Percentiles rank a stretch among this genome's conserved stretches.
Conservation (phyloP, 2,797 vertebrate species). For the Eremophila alpestris region DNA sequence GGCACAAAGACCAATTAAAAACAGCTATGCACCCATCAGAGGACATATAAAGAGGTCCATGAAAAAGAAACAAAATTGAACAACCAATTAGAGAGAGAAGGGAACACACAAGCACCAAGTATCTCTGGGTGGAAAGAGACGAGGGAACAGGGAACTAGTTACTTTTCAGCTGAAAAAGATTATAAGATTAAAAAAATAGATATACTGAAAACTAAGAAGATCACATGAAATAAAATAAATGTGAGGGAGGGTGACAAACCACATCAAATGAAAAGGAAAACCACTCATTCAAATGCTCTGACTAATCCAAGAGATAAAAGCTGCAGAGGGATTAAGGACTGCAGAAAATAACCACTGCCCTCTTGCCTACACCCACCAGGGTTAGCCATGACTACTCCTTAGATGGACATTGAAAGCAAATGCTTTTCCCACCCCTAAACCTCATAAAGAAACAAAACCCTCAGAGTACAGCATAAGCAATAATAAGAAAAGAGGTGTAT, state of each 20-base stretch:
- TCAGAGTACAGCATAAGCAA: not conserved
- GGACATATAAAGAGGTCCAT: not conserved
- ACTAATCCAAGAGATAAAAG: not conserved
- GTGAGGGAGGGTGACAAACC: not conserved
- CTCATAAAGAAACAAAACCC: not conserved
- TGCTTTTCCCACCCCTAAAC: not conserved
- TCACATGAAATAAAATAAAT: not conserved
- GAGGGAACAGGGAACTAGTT: not conserved
- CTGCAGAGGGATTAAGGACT: not conserved
- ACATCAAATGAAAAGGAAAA: not conserved
- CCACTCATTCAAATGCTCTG: not conserved
- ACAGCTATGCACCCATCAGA: not conserved
- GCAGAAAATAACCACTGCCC: not conserved
- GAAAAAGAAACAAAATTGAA: not conserved
- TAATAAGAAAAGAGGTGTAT: not conserved
- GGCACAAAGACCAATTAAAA: not conserved
- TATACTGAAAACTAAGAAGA: not conserved
- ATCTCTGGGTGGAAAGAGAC: not conserved
- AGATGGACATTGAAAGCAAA: not conserved
- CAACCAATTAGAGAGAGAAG: not conserved
- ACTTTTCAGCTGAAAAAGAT: not conserved
- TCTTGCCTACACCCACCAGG: not conserved
- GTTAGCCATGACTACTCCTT: not conserved
- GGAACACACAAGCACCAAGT: not conserved
- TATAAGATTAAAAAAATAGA: not conserved